Evolutionary conservation across 2,888 invertebrate species (phyloP).

Genomic region (Nemoura dubitans): DNA sequence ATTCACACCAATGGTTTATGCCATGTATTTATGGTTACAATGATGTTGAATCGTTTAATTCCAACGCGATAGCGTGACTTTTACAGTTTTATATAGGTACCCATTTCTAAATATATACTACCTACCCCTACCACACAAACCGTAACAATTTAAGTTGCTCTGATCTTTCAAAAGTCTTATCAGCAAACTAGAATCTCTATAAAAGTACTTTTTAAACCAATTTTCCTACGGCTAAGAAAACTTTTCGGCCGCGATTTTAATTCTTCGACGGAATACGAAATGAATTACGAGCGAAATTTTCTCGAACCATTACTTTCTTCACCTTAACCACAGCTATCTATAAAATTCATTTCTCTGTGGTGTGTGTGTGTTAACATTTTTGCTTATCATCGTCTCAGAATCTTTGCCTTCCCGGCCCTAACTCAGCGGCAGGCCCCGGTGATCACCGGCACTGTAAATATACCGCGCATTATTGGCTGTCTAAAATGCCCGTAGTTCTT

Average conservation of each 20-base stretch:
- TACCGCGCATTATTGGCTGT: neutral
- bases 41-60: slow-evolving; percentile 7
- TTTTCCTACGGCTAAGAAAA: neutral
- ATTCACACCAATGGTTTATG: neutral
- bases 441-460: neutral
- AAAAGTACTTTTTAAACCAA: neutral
- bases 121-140: neutral
- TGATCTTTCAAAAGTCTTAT: neutral
- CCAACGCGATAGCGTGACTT: neutral
- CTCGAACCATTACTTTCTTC: neutral
- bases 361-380: slow-evolving; percentile 2
- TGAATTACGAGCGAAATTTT: neutral
- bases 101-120: neutral
- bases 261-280: neutral
- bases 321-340: neutral
- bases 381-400: neutral
- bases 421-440: neutral
- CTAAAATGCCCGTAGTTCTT: neutral
- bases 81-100: neutral
- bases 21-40: neutral
- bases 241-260: neutral
- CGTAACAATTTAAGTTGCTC: neutral
- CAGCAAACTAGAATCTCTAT: neutral
- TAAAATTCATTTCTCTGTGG: neutral
- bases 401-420: neutral